Evolutionary conservation across 2,797 vertebrate genomes (phyloP), one percentile per base, ranked within the genome.

Genomic region (Apodemus agrarius): DNA sequence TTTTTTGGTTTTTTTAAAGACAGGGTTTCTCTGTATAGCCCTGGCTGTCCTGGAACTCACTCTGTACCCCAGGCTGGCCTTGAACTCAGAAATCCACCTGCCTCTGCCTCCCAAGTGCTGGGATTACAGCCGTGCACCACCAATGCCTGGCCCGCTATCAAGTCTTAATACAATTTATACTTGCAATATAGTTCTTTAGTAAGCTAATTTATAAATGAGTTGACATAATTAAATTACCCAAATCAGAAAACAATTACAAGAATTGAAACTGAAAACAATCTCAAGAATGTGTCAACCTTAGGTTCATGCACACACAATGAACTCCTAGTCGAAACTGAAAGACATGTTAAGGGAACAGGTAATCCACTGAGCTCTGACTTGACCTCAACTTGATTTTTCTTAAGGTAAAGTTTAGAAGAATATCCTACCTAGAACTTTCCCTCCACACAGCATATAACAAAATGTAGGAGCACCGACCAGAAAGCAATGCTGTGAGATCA

Each of bases 121-220:
- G n/a, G n/a, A n/a, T n/a, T n/a, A n/a, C n/a, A n/a, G n/a, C n/a
- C n/a, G n/a, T n/a, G n/a, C n/a, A n/a, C n/a, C n/a, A n/a, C n/a
- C n/a, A n/a, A n/a, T n/a, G n/a, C n/a, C n/a, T n/a, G n/a, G n/a
- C n/a, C n/a, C n/a, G n/a, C n/a, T 74, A 83, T 65, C 85, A 95
- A 78, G 80, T 87, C 89, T 86, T 96, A 93, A 96, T 78, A 34
- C 40, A 82, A 72, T 91, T 97, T 84, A 79, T 81, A 89, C 57
- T 93, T 91, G 80, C 59, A 95, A 87, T 81, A 84, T 10, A 24
- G 21, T 79, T 90, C 63, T 87, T 91, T 86, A 89, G 84, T 59
- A 86, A 92, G 49, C 54, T 86, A 89, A 89, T 54, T 86, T 91
- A 84, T 67, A 88, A 82, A 79, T 86, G 82, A 95, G 49, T 59